Evolutionary conservation across 2,113 vertebrate genomes (phyloP).

Genomic region (Micronycteris hirsuta): DNA sequence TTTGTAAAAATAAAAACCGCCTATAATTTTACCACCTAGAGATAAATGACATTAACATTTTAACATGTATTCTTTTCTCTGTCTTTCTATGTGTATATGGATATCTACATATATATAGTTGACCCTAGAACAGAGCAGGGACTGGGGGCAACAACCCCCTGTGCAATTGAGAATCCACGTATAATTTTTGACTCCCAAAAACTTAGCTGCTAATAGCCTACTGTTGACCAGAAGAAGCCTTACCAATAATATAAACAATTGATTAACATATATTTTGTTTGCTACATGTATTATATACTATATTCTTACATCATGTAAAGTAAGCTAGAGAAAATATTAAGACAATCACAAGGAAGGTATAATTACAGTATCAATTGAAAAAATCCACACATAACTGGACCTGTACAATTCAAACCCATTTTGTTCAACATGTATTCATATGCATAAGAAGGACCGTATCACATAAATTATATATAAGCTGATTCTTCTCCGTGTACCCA

Average conservation of each 20-base stretch:
- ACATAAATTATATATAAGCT: conserved; percentile 16
- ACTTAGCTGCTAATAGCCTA: not conserved
- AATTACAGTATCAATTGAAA: not conserved
- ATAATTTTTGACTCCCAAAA: not conserved
- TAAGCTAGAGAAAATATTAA: not conserved
- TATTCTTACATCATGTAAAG: not conserved
- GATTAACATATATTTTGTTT: not conserved
- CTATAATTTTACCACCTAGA: conserved; percentile 11
- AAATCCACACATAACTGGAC: not conserved
- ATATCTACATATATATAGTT: not conserved
- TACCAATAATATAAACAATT: not conserved
- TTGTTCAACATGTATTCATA: not conserved
- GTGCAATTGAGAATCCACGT: not conserved
- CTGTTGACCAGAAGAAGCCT: not conserved
- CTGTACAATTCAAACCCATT: not conserved
- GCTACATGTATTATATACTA: not conserved
- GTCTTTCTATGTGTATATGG: not conserved
- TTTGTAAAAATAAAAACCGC: conserved; percentile 20
- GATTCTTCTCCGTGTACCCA: conserved; percentile 21
- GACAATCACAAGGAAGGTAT: not conserved
- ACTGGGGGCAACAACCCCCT: not conserved
- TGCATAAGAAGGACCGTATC: not conserved
- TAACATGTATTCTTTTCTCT: conserved; percentile 2
- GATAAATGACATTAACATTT: conserved; percentile 27
- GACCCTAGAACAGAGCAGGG: not conserved